Evolutionary conservation across 2,888 invertebrate genomes (phyloP).

Genomic region (Agrochola lychnidis): DNA sequence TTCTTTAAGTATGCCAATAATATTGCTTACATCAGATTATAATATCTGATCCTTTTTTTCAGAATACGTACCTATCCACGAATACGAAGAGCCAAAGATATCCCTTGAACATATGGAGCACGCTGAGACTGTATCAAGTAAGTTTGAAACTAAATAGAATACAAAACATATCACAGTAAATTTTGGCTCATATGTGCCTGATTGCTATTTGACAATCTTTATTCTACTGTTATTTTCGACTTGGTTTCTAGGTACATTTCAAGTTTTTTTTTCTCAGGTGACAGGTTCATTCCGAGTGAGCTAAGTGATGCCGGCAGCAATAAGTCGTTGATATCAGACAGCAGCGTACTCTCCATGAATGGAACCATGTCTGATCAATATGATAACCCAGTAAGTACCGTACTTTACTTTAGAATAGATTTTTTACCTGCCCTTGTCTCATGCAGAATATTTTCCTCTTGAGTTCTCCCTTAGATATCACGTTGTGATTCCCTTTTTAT

Average conservation of each 20-base stretch:
- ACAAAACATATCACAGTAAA: neutral
- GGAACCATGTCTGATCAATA: constrained; percentile 85
- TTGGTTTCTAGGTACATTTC: neutral
- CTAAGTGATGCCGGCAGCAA: constrained; percentile 86
- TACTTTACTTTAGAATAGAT: neutral
- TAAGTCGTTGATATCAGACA: constrained; percentile 84
- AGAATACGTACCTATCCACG: constrained; percentile 85
- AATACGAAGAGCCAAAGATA: constrained; percentile 86
- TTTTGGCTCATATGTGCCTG: no score
- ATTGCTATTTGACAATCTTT: neutral
- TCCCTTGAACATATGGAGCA: constrained; percentile 83
- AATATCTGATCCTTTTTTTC: constrained; percentile 54
- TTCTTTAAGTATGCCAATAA: neutral
- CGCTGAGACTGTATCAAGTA: constrained; percentile 85
- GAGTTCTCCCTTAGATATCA: neutral
- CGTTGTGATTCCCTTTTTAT: neutral
- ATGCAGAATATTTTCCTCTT: neutral
- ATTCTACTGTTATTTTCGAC: neutral
- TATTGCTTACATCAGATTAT: neutral
- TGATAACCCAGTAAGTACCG: constrained; percentile 81
- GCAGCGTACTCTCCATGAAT: constrained; percentile 83
- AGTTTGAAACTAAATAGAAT: constrained; percentile 63
- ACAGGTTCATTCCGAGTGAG: constrained; percentile 84
- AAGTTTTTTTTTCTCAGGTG: constrained; percentile 72
- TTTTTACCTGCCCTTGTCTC: neutral